Percentiles rank a stretch among this genome's conserved stretches.
phyloP scores from a whole-genome alignment of 2,797 vertebrate genomes.

The Triplophysa yarkandensis region DNA sequence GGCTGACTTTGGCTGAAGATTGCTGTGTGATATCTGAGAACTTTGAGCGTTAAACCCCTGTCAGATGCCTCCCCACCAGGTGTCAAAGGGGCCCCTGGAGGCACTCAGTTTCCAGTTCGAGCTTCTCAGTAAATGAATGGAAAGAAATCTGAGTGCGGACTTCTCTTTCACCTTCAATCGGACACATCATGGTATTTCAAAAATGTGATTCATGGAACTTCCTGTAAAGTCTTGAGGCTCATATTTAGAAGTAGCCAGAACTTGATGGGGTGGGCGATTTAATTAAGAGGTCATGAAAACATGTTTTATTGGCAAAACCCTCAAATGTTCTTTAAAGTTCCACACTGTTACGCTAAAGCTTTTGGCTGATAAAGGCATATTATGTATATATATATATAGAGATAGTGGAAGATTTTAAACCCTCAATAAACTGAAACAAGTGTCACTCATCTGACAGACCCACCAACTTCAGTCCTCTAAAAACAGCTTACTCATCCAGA shows the following conservation, averaged over 20 bases:
- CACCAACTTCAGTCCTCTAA: conserved; percentile 57
- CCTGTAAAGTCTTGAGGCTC: not conserved
- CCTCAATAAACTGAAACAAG: conserved; percentile 61
- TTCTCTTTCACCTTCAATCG: conserved; percentile 29
- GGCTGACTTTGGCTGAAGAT: conserved; percentile 65
- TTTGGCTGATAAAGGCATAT: not conserved
- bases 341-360: not conserved
- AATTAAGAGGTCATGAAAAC: not conserved
- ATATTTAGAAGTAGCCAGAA: conserved; percentile 1
- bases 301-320: rapidly evolving
- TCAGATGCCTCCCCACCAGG: conserved; percentile 62
- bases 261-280: not conserved
- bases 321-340: too few relatives aligned
- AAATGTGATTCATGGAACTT: conserved; percentile 6
- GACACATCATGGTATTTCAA: conserved; percentile 8
- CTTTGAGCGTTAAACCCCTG: conserved; percentile 70
- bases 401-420: conserved; percentile 5
- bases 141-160: conserved; percentile 45
- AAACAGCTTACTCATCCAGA: conserved; percentile 48
- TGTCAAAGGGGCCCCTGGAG: conserved; percentile 67
- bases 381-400: conserved; percentile 8
- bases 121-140: conserved; percentile 39
- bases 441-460: conserved; percentile 62
- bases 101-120: conserved; percentile 54
- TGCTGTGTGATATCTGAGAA: conserved; percentile 78